Evolutionary conservation across 2,113 vertebrate genomes (phyloP), one percentile per base, ranked within the genome.

Genomic region (Mola mola): DNA sequence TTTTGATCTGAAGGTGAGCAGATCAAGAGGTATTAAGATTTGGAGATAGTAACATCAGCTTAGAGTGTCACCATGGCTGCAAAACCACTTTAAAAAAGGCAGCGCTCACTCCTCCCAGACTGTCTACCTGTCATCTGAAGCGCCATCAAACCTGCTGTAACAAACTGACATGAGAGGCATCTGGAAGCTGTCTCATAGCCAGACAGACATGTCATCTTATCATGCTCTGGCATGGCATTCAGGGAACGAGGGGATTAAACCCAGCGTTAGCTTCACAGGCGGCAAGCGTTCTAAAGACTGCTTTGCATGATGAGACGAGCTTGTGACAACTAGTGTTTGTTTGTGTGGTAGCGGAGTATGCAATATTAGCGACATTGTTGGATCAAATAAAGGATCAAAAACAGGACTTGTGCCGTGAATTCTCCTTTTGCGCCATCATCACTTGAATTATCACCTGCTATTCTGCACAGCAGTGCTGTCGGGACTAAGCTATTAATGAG

Each of bases 121-220:
- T 75, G 68, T 59, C 56, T 78, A 69, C 71, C 78, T 86, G 83
- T 87, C 87, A 86, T 75, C 83, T 82, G 73, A 55, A 77, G 83
- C 63, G 8, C 46, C 68, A 21, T 81, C 81, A 75, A 71, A 67
- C 71, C 26, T 3, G 29, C 73, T 62, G 67, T 83, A 83, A 87
- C 79, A 84, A 75, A 78, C 57, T 83, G 83, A 87, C 83, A 82
- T 25, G 75, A 72, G 79, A 66, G 42, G 48, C 42, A 34, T 82
- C 81, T 87, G 51, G 65, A 62, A 82, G 71, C 78, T 83, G 83
- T 83, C 83, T 80, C 28, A 52, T 34, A 51, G 51, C 65, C 82
- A 85, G 83, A 86, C 83, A 86, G 75, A 70, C 76, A 67, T 83
- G 85, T 75, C 78, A 78, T 83, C 71, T 70, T 51, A 69, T 69